A percentile compares a stretch with the other conserved stretches of the same genome.
phyloP scores from a whole-genome alignment of 2,113 vertebrate genomes.

The Ophiodon elongatus region DNA sequence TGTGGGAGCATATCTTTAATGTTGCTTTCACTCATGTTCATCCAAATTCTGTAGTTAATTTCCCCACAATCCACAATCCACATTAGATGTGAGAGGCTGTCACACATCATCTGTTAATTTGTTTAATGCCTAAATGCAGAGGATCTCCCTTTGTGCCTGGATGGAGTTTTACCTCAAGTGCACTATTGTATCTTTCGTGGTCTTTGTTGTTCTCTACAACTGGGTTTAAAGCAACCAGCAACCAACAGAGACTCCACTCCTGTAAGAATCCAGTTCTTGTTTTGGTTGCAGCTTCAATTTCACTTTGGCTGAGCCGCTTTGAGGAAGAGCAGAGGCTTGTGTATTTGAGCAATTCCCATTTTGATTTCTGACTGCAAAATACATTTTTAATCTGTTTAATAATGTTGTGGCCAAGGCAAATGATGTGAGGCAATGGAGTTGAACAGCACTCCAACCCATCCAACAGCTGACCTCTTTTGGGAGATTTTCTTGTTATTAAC shows the following conservation, averaged over 20 bases:
- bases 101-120: no score
- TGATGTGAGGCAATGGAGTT: constrained; percentile 41
- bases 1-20: no score
- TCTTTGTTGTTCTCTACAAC: no score
- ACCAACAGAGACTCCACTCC: constrained; percentile 26
- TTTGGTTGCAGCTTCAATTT: constrained; percentile 51
- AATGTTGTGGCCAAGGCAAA: constrained; percentile 3
- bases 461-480: constrained; percentile 53
- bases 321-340: constrained; percentile 23
- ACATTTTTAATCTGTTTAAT: constrained; percentile 27
- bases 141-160: no score
- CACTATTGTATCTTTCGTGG: no score
- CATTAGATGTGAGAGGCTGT: no score
- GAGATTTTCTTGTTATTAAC: constrained; percentile 20
- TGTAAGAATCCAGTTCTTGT: constrained; percentile 56
- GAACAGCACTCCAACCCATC: constrained; percentile 30
- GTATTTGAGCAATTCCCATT: constrained; percentile 28
- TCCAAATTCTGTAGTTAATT: no score
- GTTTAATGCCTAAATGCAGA: no score
- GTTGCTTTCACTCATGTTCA: no score
- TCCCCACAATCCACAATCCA: no score
- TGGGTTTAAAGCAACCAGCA: not conserved
- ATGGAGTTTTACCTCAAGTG: no score
- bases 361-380: constrained; percentile 22
- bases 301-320: constrained; percentile 30